These are phyloP conservation scores for Brachypalpus laphriformis DNA, from an alignment of 2,888 invertebrate species.

Conservation along the genomic window DNA sequence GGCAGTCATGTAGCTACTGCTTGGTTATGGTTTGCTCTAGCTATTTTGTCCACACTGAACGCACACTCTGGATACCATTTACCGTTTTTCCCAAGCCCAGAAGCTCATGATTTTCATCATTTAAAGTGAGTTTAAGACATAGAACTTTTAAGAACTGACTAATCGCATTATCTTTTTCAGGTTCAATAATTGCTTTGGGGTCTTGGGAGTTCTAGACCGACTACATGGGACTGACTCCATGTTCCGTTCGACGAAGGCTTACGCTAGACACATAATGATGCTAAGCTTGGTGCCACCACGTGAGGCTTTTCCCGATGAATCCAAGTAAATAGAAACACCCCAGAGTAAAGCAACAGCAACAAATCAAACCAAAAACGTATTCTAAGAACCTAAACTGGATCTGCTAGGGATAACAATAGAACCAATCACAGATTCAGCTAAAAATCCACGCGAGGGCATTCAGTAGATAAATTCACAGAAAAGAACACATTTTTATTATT, in stretches of 20 bases:
- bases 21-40: constrained; percentile 91
- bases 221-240: constrained; percentile 91
- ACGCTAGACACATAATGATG: constrained; percentile 89
- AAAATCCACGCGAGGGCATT: constrained; percentile 58
- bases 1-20: constrained; percentile 90
- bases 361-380: constrained; percentile 45
- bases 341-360: neutral
- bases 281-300: constrained; percentile 87
- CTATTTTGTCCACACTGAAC: constrained; percentile 90
- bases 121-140: constrained; percentile 85
- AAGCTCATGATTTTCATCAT: constrained; percentile 94
- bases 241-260: constrained; percentile 89
- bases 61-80: constrained; percentile 94
- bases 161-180: constrained; percentile 82
- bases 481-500: constrained; percentile 44
- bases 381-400: neutral
- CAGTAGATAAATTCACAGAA: constrained; percentile 51
- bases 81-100: constrained; percentile 93
- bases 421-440: constrained; percentile 24
- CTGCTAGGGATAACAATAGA: constrained; percentile 15
- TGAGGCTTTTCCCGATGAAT: constrained; percentile 86
- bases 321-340: constrained; percentile 26
- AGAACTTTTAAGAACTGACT: neutral
- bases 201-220: constrained; percentile 91
- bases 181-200: constrained; percentile 93